A percentile compares a stretch with the other conserved stretches of the same genome.
Conservation (phyloP, 2,797 vertebrate genomes). For the Eurystomus glaucurus region DNA sequence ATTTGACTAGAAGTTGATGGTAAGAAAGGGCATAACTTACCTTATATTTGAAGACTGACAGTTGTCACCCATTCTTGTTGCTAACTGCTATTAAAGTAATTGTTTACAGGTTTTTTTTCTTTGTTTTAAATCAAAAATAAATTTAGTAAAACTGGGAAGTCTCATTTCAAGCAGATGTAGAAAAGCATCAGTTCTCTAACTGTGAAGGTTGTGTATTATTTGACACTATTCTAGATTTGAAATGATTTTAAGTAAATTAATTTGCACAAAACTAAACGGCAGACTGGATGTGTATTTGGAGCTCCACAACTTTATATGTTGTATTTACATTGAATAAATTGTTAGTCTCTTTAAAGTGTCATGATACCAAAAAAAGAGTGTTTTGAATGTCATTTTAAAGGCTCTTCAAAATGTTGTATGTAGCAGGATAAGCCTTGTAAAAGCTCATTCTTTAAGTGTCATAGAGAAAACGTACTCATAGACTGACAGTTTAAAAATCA, state of each 20-base stretch:
- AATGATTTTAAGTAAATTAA: slow-evolving; percentile 31
- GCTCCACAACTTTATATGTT: neutral
- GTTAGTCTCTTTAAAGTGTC: slow-evolving; percentile 1
- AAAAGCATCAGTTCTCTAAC: neutral
- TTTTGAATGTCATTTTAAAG: slow-evolving; percentile 23
- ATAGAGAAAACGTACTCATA: neutral
- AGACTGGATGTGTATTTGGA: slow-evolving; percentile 19
- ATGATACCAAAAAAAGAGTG: neutral
- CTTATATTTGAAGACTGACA: slow-evolving; percentile 38
- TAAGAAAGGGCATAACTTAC: slow-evolving; percentile 13
- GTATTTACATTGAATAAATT: slow-evolving; percentile 20
- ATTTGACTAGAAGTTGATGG: slow-evolving; percentile 30
- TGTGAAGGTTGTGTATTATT: neutral
- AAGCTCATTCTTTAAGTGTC: neutral
- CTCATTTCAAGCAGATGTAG: neutral
- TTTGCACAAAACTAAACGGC: neutral
- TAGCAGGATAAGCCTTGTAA: neutral
- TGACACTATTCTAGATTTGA: neutral
- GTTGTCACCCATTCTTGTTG: slow-evolving; percentile 32
- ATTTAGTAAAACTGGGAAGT: neutral
- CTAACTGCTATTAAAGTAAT: slow-evolving; percentile 28
- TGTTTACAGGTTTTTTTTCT: slow-evolving; percentile 9
- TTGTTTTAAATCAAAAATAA: slow-evolving; percentile 37
- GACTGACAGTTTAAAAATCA: neutral
- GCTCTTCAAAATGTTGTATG: neutral